Conservation (phyloP, 1,140 invertebrate genomes). For the Centruroides sculpturatus region DNA sequence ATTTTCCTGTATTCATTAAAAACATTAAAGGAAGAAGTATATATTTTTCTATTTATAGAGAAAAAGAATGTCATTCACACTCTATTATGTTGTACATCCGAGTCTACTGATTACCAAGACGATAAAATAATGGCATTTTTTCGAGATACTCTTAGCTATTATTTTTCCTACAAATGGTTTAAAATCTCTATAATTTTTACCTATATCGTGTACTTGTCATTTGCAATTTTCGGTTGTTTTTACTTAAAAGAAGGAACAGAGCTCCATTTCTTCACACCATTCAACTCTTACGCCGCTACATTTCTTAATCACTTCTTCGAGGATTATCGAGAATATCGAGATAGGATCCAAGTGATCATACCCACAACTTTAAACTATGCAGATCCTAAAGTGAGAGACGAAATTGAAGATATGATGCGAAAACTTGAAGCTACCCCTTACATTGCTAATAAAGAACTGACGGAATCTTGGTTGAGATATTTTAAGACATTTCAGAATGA, state of each 20-base stretch:
- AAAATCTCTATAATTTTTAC: slow-evolving; percentile 59
- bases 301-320: slow-evolving; percentile 76
- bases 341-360: slow-evolving; percentile 73
- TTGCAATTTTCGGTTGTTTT: slow-evolving; percentile 73
- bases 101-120: slow-evolving; percentile 69
- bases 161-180: slow-evolving; percentile 56
- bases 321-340: slow-evolving; percentile 79
- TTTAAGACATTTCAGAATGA: slow-evolving; percentile 61
- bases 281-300: slow-evolving; percentile 73
- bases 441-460: slow-evolving; percentile 54
- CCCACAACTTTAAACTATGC: slow-evolving; percentile 71
- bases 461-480: slow-evolving; percentile 76
- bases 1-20: too few relatives aligned
- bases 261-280: slow-evolving; percentile 61
- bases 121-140: slow-evolving; percentile 77
- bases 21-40: too few relatives aligned
- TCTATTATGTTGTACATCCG: slow-evolving; percentile 71
- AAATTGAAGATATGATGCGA: slow-evolving; percentile 61
- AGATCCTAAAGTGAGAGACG: slow-evolving; percentile 52
- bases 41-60: too few relatives aligned
- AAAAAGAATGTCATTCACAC: slow-evolving; percentile 44
- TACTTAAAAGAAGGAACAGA: slow-evolving; percentile 79
- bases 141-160: slow-evolving; percentile 55
- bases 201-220: slow-evolving; percentile 62
- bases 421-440: slow-evolving; percentile 64